Conservation (phyloP, 2,797 vertebrate species). For the Ficedula albicollis region DNA sequence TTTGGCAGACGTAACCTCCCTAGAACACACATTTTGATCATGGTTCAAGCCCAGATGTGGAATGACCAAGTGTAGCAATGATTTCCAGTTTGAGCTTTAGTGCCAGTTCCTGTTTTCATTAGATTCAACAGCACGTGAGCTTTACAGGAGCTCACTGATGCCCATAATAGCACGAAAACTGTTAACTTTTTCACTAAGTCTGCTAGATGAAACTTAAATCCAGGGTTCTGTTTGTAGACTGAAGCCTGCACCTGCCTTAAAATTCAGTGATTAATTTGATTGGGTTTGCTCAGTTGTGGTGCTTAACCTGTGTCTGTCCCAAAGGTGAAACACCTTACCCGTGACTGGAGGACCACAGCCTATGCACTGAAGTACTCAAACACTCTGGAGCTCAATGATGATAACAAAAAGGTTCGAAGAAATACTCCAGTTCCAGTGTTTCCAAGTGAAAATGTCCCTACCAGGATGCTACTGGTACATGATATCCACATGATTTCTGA, state of each 20-base stretch:
- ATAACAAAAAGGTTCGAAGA: conserved; percentile 91
- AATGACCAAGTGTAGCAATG: not conserved
- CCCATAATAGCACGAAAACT: not conserved
- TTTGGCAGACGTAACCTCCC: not conserved
- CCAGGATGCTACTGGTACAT: conserved; percentile 93
- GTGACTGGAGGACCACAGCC: conserved; percentile 96
- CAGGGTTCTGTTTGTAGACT: not conserved
- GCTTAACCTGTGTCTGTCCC: not conserved
- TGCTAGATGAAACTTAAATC: not conserved
- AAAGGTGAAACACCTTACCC: conserved; percentile 95
- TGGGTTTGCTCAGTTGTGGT: not conserved
- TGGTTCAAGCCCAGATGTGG: not conserved
- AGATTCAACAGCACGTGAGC: not conserved
- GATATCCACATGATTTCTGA: conserved; percentile 87
- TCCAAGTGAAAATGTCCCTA: conserved; percentile 92
- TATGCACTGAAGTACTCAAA: conserved; percentile 89
- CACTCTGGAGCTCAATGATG: conserved; percentile 90
- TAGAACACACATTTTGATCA: not conserved
- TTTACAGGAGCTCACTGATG: not conserved
- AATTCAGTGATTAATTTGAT: not conserved
- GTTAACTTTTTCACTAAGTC: not conserved
- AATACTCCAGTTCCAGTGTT: conserved; percentile 89
- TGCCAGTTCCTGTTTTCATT: not conserved
- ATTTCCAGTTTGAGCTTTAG: not conserved
- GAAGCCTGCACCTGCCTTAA: not conserved